These are phyloP conservation scores for Sylvietta virens DNA, from an alignment of 2,113 vertebrate species.

Conservation along the genomic window DNA sequence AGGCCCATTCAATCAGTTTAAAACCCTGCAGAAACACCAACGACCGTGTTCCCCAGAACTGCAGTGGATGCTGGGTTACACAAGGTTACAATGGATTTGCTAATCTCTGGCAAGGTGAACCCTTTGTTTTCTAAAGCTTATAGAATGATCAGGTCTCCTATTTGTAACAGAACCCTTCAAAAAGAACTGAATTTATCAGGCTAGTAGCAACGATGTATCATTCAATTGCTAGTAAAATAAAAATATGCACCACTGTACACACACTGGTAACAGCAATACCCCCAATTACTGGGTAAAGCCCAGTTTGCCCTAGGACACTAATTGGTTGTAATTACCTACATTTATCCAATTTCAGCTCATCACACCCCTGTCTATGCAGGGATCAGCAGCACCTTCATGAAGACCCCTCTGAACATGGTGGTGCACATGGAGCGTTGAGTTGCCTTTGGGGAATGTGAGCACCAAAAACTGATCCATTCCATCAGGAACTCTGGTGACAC, in stretches of 20 bases:
- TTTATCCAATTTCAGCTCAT: not conserved
- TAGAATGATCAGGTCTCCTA: not conserved
- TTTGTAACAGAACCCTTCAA: not conserved
- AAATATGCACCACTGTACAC: not conserved
- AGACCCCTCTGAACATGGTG: not conserved
- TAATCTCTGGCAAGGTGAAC: not conserved
- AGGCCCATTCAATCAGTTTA: not conserved
- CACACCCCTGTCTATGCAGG: not conserved
- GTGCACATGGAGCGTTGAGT: accelerated
- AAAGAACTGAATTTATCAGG: not conserved
- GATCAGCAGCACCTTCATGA: not conserved
- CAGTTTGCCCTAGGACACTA: not conserved
- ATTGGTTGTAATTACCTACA: not conserved
- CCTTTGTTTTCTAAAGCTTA: not conserved
- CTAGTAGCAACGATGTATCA: not conserved
- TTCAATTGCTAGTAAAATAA: not conserved
- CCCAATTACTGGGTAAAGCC: not conserved
- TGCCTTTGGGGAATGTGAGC: not conserved
- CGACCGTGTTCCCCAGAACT: accelerated
- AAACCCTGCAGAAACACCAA: not conserved
- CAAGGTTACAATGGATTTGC: accelerated
- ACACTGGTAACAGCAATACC: not conserved
- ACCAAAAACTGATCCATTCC: not conserved
- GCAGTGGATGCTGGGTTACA: not conserved
- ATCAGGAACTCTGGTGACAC: not conserved